phyloP scores from a whole-genome alignment of 2,888 invertebrate genomes.

The Ommatoiulus sabulosus region DNA sequence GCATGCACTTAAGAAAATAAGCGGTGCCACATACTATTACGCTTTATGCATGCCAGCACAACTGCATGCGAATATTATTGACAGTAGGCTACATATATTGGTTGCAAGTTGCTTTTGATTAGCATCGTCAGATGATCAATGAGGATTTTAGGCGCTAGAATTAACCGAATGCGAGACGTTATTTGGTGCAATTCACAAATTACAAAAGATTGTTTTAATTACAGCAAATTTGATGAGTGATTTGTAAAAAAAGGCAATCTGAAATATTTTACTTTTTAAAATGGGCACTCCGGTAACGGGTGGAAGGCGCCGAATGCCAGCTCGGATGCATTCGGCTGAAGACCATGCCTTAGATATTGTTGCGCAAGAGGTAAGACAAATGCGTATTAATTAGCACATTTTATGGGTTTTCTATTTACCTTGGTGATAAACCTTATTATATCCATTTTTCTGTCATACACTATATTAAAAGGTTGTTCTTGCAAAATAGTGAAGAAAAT shows the following conservation, averaged over 20 bases:
- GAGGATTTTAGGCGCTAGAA: neutral
- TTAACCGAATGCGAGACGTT: neutral
- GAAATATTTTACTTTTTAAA: slow-evolving; percentile 44
- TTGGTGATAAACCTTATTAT: neutral
- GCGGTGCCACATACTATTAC: neutral
- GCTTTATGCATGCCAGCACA: neutral
- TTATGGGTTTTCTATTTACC: neutral
- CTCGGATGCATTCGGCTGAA: slow-evolving; percentile 90
- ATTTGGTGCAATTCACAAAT: neutral
- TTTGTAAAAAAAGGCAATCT: slow-evolving; percentile 8
- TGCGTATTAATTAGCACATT: neutral
- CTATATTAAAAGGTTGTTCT: neutral
- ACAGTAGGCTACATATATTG: neutral
- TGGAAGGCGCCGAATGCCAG: slow-evolving; percentile 74
- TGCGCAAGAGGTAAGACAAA: slow-evolving; percentile 87
- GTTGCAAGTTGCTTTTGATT: neutral
- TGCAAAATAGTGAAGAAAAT: too few relatives aligned
- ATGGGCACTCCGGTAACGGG: slow-evolving; percentile 64
- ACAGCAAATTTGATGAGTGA: slow-evolving; percentile 36
- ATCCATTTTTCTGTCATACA: neutral
- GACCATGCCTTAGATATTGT: slow-evolving; percentile 97
- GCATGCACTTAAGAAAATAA: neutral
- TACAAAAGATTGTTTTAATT: neutral
- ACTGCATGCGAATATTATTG: neutral
- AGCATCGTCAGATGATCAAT: neutral